phyloP scores from a whole-genome alignment of 1,140 invertebrate species.

The Cherax destructor region DNA sequence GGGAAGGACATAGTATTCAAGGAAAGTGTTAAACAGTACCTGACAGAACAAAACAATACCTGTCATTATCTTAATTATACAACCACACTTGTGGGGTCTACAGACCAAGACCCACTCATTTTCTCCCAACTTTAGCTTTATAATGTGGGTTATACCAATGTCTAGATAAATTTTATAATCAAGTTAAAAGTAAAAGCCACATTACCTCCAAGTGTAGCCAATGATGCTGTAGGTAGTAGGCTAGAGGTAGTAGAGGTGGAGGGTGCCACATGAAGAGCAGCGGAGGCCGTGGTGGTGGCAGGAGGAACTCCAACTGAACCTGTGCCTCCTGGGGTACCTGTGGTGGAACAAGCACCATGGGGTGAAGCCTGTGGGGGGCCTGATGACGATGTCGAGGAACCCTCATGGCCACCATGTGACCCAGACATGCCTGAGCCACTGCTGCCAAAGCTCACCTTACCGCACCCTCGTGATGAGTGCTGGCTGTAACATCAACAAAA shows the following conservation, averaged over 20 bases:
- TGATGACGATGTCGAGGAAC: slow-evolving; percentile 42
- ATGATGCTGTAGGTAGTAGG: slow-evolving; percentile 38
- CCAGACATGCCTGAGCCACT: slow-evolving; percentile 63
- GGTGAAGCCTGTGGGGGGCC: slow-evolving; percentile 39
- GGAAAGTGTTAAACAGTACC: too few relatives aligned
- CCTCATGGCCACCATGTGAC: slow-evolving; percentile 54
- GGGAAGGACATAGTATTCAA: too few relatives aligned
- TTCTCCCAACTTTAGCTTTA: too few relatives aligned
- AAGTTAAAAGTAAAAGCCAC: too few relatives aligned
- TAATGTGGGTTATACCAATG: too few relatives aligned
- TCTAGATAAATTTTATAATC: too few relatives aligned
- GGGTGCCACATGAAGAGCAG: slow-evolving; percentile 34
- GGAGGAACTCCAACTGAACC: slow-evolving; percentile 16
- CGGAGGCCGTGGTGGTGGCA: slow-evolving; percentile 21
- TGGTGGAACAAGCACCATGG: slow-evolving; percentile 26
- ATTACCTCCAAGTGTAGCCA: slow-evolving; percentile 61
- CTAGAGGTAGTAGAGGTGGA: slow-evolving; percentile 62
- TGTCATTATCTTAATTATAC: too few relatives aligned
- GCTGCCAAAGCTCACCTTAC: slow-evolving; percentile 56
- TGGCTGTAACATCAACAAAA: slow-evolving; percentile 20
- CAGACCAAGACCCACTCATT: too few relatives aligned
- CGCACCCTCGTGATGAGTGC: slow-evolving; percentile 50
- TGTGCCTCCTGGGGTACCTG: not conserved
- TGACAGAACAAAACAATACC: too few relatives aligned
- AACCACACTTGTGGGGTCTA: too few relatives aligned